phyloP scores from a whole-genome alignment of 2,888 invertebrate species.

The Eumerus sabulonum region DNA sequence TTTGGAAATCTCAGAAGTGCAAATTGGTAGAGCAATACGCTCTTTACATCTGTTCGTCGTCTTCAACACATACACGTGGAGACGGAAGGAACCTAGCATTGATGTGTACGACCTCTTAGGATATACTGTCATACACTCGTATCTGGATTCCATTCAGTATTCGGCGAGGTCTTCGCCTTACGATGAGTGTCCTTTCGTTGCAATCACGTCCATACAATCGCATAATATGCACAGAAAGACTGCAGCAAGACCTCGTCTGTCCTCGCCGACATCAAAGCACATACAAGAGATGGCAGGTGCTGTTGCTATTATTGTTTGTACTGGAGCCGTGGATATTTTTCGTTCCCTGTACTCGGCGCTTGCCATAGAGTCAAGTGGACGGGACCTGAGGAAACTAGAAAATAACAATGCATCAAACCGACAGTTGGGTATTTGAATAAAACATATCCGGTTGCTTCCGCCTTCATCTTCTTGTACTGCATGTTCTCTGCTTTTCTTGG shows the following conservation, averaged over 20 bases:
- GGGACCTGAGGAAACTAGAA: constrained; percentile 40
- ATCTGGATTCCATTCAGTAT: constrained; percentile 16
- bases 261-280: constrained; percentile 1
- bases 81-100: constrained; percentile 14
- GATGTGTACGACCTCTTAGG: constrained; percentile 35
- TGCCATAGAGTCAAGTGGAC: constrained; percentile 39
- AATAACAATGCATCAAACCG: constrained; percentile 65
- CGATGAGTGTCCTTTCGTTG: constrained; percentile 43
- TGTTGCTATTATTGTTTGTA: background rate
- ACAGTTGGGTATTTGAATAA: constrained; percentile 66
- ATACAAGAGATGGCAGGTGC: constrained; percentile 7
- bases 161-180: constrained; percentile 7
- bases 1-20: constrained; percentile 63
- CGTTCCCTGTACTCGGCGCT: constrained; percentile 20
- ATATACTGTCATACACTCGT: constrained; percentile 7
- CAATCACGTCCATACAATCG: constrained; percentile 25
- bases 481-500: no score
- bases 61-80: constrained; percentile 10
- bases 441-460: constrained; percentile 67
- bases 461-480: constrained; percentile 20
- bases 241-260: constrained; percentile 22
- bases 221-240: constrained; percentile 31
- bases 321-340: constrained; percentile 12
- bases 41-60: constrained; percentile 52
- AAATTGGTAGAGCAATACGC: constrained; percentile 54